phyloP scores from a whole-genome alignment of 1,140 invertebrate species.

The Pseudomyrmex sp. region DNA sequence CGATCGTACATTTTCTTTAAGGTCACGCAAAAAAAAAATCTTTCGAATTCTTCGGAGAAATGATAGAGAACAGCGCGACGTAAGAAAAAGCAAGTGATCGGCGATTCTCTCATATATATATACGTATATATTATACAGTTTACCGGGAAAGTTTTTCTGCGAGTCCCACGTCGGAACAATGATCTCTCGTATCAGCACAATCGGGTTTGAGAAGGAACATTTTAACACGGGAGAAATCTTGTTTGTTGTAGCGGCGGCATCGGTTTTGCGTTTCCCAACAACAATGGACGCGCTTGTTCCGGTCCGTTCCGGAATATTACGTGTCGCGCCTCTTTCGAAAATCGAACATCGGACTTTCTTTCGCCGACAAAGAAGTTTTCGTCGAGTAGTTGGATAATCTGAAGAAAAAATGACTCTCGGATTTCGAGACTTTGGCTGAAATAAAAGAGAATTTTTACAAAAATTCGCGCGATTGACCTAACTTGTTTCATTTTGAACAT shows the following conservation, averaged over 20 bases:
- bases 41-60: slow-evolving; percentile 9
- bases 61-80: background rate
- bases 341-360: background rate
- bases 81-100: background rate
- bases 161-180: slow-evolving; percentile 27
- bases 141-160: background rate
- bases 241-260: background rate
- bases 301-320: slow-evolving; percentile 49
- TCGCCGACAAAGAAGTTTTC: background rate
- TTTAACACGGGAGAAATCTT: slow-evolving; percentile 39
- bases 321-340: slow-evolving; percentile 19
- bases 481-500: background rate
- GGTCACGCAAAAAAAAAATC: background rate
- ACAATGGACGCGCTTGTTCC: slow-evolving; percentile 55
- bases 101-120: background rate
- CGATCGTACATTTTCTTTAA: background rate
- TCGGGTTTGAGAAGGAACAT: slow-evolving; percentile 28
- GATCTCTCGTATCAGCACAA: slow-evolving; percentile 9
- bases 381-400: background rate
- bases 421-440: background rate
- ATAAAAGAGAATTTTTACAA: too few species aligned
- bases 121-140: background rate
- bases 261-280: slow-evolving; percentile 52
- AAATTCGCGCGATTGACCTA: too few species aligned
- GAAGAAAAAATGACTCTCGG: background rate